These are phyloP conservation scores for Gavia stellata DNA, from an alignment of 2,113 vertebrate species.

Conservation along the genomic window DNA sequence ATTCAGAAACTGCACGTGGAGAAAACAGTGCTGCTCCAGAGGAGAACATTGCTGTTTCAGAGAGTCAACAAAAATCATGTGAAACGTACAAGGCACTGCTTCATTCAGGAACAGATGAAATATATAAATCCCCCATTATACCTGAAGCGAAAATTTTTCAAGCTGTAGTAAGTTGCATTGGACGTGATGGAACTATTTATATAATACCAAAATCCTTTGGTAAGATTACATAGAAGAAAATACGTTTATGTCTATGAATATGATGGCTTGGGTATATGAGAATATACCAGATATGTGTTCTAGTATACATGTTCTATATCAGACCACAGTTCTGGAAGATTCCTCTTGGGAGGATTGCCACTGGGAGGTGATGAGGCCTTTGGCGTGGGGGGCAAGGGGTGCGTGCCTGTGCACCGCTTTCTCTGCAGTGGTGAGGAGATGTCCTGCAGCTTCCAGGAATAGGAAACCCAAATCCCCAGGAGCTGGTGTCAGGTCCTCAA, in stretches of 20 bases:
- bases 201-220: slow-evolving; percentile 72
- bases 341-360: neutral
- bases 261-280: neutral
- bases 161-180: slow-evolving; percentile 78
- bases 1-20: neutral
- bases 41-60: neutral
- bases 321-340: neutral
- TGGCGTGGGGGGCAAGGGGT: rapidly evolving
- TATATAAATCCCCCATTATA: slow-evolving; percentile 78
- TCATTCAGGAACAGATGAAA: slow-evolving; percentile 3
- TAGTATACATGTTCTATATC: neutral
- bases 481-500: neutral
- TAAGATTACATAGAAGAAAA: slow-evolving; percentile 29
- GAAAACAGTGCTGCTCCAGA: neutral
- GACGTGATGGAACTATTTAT: slow-evolving; percentile 84
- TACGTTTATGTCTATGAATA: neutral
- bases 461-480: neutral
- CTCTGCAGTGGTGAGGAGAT: neutral
- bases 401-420: rapidly evolving
- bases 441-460: rapidly evolving
- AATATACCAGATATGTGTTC: neutral
- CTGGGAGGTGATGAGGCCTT: neutral
- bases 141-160: slow-evolving; percentile 68
- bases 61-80: neutral
- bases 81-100: neutral